Percentiles rank a stretch among this genome's conserved stretches.
Conservation (phyloP, 2,113 vertebrate species). For the Mormoops blainvillei region DNA sequence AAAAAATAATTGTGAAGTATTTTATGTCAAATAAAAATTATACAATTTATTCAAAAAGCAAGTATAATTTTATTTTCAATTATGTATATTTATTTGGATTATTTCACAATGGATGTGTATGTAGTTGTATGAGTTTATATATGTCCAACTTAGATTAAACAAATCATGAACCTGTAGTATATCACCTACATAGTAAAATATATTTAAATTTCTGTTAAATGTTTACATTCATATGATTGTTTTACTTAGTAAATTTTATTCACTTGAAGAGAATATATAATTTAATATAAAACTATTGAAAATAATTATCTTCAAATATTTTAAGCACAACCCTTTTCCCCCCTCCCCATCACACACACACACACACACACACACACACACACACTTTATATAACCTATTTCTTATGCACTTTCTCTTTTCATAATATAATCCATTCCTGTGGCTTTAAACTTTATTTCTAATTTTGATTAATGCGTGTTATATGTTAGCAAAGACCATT, state of each 20-base stretch:
- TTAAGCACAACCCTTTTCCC: neutral
- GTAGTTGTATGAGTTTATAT: neutral
- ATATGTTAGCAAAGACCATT: neutral
- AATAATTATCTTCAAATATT: neutral
- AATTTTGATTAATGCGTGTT: neutral
- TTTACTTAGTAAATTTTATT: neutral
- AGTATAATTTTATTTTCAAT: neutral
- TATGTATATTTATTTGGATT: neutral
- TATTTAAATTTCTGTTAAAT: neutral
- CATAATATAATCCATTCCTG: neutral
- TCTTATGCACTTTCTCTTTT: neutral
- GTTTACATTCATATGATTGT: neutral
- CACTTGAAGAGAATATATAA: neutral
- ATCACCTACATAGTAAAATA: neutral
- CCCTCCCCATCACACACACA: too few species aligned
- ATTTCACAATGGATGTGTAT: neutral
- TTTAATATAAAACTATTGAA: neutral
- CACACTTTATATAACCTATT: neutral
- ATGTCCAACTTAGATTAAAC: neutral
- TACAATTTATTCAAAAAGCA: neutral
- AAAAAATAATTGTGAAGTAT: neutral
- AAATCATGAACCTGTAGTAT: neutral
- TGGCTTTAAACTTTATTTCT: neutral
- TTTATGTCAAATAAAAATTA: neutral
- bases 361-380: too few species aligned